These are phyloP conservation scores for Drosophila stalkeri DNA, from an alignment of 2,888 invertebrate species.

Conservation along the genomic window DNA sequence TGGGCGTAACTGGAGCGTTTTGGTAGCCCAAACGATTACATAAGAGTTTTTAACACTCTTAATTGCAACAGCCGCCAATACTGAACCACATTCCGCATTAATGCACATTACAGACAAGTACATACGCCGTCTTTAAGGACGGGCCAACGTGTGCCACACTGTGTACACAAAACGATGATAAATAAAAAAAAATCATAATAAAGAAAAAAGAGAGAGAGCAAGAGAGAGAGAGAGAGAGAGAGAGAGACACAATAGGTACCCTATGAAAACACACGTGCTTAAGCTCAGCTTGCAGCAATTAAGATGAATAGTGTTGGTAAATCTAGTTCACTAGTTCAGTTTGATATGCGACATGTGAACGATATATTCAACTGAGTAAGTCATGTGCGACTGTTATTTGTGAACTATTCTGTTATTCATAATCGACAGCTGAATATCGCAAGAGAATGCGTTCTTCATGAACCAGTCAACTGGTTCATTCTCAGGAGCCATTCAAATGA, in stretches of 20 bases:
- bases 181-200: constrained; percentile 2
- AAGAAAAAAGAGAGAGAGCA: too few species aligned
- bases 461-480: not conserved
- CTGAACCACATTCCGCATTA: constrained; percentile 28
- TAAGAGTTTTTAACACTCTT: constrained; percentile 62
- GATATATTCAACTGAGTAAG: not conserved
- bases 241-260: too few species aligned
- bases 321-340: constrained; percentile 6
- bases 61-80: constrained; percentile 51
- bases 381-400: not conserved
- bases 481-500: not conserved
- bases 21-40: constrained; percentile 64
- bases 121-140: constrained; percentile 23
- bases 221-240: not conserved
- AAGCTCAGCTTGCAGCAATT: constrained; percentile 56
- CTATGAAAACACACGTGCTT: constrained; percentile 64
- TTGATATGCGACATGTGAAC: not conserved
- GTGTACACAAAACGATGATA: constrained; percentile 36
- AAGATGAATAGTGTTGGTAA: constrained; percentile 16
- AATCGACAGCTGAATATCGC: not conserved
- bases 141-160: constrained; percentile 22
- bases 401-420: not conserved
- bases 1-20: constrained; percentile 73
- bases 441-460: not conserved
- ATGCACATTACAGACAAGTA: constrained; percentile 32